Percentiles rank a stretch among this genome's conserved stretches.
Evolutionary conservation across 92 coral and sea anemone species (phyloP).

Genomic region (Siderastrea radians): DNA sequence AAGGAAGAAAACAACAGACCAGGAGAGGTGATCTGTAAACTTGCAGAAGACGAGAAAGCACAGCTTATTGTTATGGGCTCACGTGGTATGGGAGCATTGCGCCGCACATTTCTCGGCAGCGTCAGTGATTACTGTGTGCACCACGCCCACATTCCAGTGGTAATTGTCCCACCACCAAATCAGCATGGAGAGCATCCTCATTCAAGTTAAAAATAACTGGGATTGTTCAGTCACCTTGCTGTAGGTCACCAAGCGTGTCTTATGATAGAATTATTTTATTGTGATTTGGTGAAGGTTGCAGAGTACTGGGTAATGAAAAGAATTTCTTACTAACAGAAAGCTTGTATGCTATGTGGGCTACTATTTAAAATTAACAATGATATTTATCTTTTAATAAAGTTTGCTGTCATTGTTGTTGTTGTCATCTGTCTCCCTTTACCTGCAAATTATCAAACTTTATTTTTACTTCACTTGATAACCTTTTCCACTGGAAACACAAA

Average conservation of each 20-base stretch:
- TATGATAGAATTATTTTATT: no score
- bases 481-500: no score
- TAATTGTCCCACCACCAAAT: constrained; percentile 76
- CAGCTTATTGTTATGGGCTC: constrained; percentile 76
- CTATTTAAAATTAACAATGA: no score
- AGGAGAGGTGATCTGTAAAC: constrained; percentile 86
- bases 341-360: no score
- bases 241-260: neutral
- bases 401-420: no score
- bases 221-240: neutral
- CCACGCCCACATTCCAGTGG: constrained; percentile 79
- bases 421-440: no score
- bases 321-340: no score
- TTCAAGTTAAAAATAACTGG: neutral
- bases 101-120: constrained; percentile 88
- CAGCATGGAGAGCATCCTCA: constrained; percentile 11
- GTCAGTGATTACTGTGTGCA: constrained; percentile 88
- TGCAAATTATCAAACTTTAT: no score
- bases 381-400: no score
- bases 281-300: no score
- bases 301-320: no score
- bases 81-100: constrained; percentile 82
- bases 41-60: constrained; percentile 72
- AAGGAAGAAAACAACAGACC: constrained; percentile 84
- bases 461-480: no score